Conservation (phyloP, 2,797 vertebrate genomes). For the Jordanella pulchra region DNA sequence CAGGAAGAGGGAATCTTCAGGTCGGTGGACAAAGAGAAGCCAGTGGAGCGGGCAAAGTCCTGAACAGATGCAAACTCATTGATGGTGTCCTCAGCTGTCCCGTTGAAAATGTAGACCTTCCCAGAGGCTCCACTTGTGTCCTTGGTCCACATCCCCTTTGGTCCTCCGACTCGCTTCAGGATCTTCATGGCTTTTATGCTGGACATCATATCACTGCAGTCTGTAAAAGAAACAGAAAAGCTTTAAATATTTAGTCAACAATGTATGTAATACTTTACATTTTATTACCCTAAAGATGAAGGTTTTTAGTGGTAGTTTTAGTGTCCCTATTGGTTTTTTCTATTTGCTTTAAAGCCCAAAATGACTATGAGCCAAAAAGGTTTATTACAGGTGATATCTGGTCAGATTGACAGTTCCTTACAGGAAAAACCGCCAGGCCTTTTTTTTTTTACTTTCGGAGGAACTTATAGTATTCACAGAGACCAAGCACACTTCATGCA, state of each 20-base stretch:
- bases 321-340: not conserved
- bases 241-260: constrained; percentile 1
- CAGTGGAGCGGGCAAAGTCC: constrained; percentile 87
- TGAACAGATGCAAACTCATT: constrained; percentile 86
- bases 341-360: not conserved
- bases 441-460: not conserved
- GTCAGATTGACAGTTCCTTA: not conserved
- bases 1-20: constrained; percentile 88
- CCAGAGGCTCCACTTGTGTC: constrained; percentile 79
- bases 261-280: not conserved
- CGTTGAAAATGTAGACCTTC: constrained; percentile 92
- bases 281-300: not conserved
- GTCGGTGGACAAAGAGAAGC: constrained; percentile 82
- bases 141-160: constrained; percentile 92
- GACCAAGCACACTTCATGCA: too few species aligned
- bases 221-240: constrained; percentile 68
- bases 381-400: not conserved
- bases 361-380: not conserved
- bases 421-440: not conserved
- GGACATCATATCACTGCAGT: constrained; percentile 92
- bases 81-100: constrained; percentile 85
- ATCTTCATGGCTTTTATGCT: constrained; percentile 97
- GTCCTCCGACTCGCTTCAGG: constrained; percentile 87
- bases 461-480: not conserved
- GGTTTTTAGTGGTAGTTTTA: not conserved